Percentiles rank a stretch among this genome's conserved stretches.
Evolutionary conservation across 2,888 invertebrate genomes (phyloP).

Genomic region (Brachyptera putata): DNA sequence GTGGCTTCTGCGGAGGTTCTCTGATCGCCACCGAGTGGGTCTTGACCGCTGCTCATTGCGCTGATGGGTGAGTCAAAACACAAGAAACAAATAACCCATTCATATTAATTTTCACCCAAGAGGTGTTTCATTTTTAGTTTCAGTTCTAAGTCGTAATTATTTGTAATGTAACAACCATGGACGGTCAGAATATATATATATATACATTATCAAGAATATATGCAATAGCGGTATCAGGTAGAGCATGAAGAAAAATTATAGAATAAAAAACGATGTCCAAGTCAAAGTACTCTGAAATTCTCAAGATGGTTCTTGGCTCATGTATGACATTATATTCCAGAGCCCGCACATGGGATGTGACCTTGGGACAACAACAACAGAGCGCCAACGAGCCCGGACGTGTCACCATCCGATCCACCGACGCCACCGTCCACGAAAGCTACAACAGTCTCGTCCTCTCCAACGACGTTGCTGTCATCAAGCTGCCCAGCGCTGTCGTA

Average conservation of each 20-base stretch:
- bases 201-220: no score
- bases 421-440: slow-evolving; percentile 13
- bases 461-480: slow-evolving; percentile 20
- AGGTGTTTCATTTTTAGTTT: no score
- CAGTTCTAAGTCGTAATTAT: no score
- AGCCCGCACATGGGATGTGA: not conserved
- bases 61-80: slow-evolving; percentile 28
- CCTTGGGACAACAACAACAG: slow-evolving; percentile 16
- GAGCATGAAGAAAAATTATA: no score
- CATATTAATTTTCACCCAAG: no score
- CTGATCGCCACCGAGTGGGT: slow-evolving; percentile 36
- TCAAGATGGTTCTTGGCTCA: no score
- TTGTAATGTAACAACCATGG: no score
- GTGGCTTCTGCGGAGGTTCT: slow-evolving; percentile 37
- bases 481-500: slow-evolving; percentile 13
- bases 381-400: slow-evolving; percentile 11
- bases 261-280: no score
- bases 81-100: not conserved
- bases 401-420: not conserved
- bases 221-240: no score
- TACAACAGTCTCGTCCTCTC: slow-evolving; percentile 18
- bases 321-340: not conserved
- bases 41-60: slow-evolving; percentile 38
- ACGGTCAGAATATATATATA: no score
- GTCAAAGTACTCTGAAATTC: no score